Percentiles rank a stretch among this genome's conserved stretches.
Evolutionary conservation across 2,113 vertebrate species (phyloP).

Genomic region (Gorsachius goisagi): DNA sequence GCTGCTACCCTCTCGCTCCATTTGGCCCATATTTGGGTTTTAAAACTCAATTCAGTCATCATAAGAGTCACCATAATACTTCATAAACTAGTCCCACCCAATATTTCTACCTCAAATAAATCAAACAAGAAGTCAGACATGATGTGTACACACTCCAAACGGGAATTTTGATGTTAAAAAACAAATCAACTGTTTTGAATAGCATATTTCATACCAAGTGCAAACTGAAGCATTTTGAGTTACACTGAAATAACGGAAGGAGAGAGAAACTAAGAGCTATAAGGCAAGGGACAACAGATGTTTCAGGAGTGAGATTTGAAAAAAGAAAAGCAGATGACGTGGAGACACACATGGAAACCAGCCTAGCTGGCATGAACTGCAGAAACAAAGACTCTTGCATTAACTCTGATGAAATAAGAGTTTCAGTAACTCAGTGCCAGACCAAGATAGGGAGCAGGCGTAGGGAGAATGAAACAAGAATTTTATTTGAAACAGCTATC

Average conservation of each 20-base stretch:
- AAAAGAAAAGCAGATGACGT: constrained; percentile 30
- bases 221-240: not conserved
- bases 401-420: constrained; percentile 53
- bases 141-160: not conserved
- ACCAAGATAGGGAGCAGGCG: constrained; percentile 52
- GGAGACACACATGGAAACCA: constrained; percentile 54
- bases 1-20: not conserved
- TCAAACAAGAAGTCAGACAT: not conserved
- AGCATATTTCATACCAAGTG: not conserved
- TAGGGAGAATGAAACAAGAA: constrained; percentile 32
- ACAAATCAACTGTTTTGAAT: not conserved
- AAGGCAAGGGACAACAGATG: constrained; percentile 50
- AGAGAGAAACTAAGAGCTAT: not conserved
- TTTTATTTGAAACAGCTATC: constrained; percentile 68
- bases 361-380: constrained; percentile 42
- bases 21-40: not conserved
- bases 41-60: not conserved
- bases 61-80: not conserved
- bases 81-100: not conserved
- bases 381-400: constrained; percentile 52
- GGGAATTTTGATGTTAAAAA: not conserved
- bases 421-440: constrained; percentile 58
- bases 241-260: not conserved
- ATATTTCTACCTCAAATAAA: constrained; percentile 17
- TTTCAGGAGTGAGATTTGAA: constrained; percentile 25